phyloP scores from a whole-genome alignment of 2,113 vertebrate genomes.

The Cephalopholis sonnerati region DNA sequence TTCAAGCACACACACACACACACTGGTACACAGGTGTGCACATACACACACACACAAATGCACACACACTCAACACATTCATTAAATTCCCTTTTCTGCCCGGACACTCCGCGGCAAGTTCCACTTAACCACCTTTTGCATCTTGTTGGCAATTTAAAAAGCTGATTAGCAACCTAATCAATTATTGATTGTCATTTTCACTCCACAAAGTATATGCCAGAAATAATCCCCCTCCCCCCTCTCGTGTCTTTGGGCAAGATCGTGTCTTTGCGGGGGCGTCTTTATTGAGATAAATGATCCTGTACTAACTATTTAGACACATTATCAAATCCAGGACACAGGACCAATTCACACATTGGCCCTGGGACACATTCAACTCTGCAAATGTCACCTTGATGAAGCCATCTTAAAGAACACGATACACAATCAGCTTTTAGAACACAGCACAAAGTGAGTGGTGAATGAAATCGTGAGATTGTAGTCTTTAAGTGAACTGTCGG shows the following conservation, averaged over 20 bases:
- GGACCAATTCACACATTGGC: constrained; percentile 41
- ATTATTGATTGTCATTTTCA: constrained; percentile 64
- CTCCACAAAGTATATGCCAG: constrained; percentile 45
- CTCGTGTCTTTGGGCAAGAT: constrained; percentile 17
- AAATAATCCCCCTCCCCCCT: constrained; percentile 22
- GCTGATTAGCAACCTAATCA: constrained; percentile 52
- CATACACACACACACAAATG: constrained; percentile 1
- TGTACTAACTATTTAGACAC: constrained; percentile 50
- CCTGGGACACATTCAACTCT: constrained; percentile 31
- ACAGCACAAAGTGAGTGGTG: neutral
- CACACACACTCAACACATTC: neutral
- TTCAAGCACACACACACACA: neutral
- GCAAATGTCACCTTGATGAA: constrained; percentile 69
- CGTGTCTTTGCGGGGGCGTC: constrained; percentile 35
- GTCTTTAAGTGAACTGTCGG: neutral
- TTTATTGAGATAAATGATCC: constrained; percentile 70
- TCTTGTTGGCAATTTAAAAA: constrained; percentile 50
- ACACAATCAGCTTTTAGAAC: constrained; percentile 19
- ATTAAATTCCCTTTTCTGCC: constrained; percentile 11
- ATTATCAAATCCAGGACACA: constrained; percentile 52
- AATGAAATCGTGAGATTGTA: neutral
- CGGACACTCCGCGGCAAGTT: constrained; percentile 28
- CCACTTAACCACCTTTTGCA: constrained; percentile 26
- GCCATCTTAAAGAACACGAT: constrained; percentile 27
- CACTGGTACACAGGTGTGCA: neutral